Evolutionary conservation across 2,113 vertebrate species (phyloP).

Genomic region (Dinomys branickii): DNA sequence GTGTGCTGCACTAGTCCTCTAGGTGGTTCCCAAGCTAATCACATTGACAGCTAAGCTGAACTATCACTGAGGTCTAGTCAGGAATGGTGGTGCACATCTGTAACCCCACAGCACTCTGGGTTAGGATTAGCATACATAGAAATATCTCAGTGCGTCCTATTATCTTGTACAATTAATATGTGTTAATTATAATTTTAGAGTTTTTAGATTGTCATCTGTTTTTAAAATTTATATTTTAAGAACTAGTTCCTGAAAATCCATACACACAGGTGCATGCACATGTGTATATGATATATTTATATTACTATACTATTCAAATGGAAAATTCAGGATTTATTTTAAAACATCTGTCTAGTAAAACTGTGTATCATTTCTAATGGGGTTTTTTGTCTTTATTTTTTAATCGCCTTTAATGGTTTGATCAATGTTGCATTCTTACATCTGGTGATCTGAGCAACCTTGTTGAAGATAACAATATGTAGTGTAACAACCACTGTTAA

Average conservation of each 20-base stretch:
- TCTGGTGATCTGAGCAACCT: too few species aligned
- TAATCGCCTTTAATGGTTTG: too few species aligned
- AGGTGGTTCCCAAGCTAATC: not conserved
- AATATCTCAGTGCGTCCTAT: not conserved
- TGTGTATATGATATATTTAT: not conserved
- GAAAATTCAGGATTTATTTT: constrained; percentile 3
- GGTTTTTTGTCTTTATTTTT: too few species aligned
- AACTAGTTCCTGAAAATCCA: not conserved
- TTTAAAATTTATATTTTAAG: not conserved
- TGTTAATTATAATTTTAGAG: not conserved
- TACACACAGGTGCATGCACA: not conserved
- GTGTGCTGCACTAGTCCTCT: not conserved
- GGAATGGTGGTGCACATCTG: not conserved
- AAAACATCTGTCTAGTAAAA: not conserved
- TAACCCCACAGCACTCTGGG: not conserved
- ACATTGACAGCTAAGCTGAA: not conserved
- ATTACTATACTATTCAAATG: not conserved
- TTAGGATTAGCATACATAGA: not conserved
- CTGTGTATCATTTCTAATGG: too few species aligned
- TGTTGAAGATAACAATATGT: too few species aligned
- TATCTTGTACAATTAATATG: not conserved
- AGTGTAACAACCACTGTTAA: too few species aligned
- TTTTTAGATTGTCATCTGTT: not conserved
- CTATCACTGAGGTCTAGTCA: not conserved
- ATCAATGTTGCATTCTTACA: too few species aligned